phyloP scores from a whole-genome alignment of 2,888 invertebrate genomes.

The Parnassius glacialis region DNA sequence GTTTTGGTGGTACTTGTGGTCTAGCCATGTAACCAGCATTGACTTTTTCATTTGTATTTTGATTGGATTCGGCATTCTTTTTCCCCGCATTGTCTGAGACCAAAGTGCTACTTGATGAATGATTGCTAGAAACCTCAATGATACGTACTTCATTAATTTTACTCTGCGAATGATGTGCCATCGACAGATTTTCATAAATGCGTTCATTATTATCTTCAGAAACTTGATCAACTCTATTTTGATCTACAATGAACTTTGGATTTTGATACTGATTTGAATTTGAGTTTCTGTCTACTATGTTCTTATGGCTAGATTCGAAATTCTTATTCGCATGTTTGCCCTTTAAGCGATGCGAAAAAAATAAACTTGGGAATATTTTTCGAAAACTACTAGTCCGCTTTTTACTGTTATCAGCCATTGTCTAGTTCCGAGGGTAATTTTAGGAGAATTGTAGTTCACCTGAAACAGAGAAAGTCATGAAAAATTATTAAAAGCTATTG shows the following conservation, averaged over 20 bases:
- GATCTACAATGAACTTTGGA: slow-evolving; percentile 47
- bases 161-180: slow-evolving; percentile 36
- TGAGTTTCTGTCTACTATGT: slow-evolving; percentile 30
- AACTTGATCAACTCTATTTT: slow-evolving; percentile 42
- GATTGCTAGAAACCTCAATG: slow-evolving; percentile 47
- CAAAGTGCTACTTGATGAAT: slow-evolving; percentile 68
- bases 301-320: slow-evolving; percentile 33
- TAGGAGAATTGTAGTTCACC: slow-evolving; percentile 21
- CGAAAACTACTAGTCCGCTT: slow-evolving; percentile 65
- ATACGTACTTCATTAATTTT: slow-evolving; percentile 29
- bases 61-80: slow-evolving; percentile 29
- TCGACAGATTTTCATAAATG: slow-evolving; percentile 68
- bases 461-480: slow-evolving; percentile 35
- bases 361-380: slow-evolving; percentile 63
- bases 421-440: background rate
- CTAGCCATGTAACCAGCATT: slow-evolving; percentile 48
- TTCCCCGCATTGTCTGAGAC: slow-evolving; percentile 60
- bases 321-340: slow-evolving; percentile 52
- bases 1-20: slow-evolving; percentile 47
- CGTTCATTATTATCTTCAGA: slow-evolving; percentile 47
- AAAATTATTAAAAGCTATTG: background rate
- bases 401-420: slow-evolving; percentile 50
- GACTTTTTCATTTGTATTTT: slow-evolving; percentile 35
- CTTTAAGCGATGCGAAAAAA: slow-evolving; percentile 61
- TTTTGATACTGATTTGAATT: slow-evolving; percentile 62